Evolutionary conservation across 2,888 invertebrate species (phyloP).

Genomic region (Podotricha telesiphe): DNA sequence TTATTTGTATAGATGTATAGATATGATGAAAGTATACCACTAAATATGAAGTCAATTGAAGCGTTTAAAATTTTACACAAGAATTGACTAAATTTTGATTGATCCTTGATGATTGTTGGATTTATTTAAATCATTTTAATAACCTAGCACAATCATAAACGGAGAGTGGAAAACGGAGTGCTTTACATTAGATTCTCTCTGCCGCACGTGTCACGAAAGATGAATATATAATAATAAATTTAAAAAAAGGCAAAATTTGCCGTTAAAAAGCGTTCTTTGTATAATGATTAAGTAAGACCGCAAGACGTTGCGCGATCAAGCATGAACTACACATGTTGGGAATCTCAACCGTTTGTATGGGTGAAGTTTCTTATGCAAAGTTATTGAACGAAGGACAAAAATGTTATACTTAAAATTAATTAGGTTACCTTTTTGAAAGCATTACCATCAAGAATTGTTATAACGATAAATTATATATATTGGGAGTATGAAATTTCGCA

Average conservation of each 20-base stretch:
- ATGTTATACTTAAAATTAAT: background rate
- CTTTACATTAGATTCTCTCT: background rate
- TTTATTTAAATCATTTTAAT: too few relatives aligned
- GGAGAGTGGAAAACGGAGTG: background rate
- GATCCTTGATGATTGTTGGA: too few relatives aligned
- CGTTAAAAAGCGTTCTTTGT: conserved; percentile 23
- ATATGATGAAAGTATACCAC: too few relatives aligned
- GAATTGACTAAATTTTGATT: too few relatives aligned
- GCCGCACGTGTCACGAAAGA: background rate
- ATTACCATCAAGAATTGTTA: too few relatives aligned
- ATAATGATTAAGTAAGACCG: conserved; percentile 18
- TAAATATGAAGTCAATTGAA: too few relatives aligned
- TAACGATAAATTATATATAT: too few relatives aligned
- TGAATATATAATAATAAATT: background rate
- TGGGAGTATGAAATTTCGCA: too few relatives aligned
- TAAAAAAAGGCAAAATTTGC: conserved; percentile 11
- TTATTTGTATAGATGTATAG: too few relatives aligned
- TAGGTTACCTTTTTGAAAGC: too few relatives aligned
- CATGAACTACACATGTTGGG: conserved; percentile 54
- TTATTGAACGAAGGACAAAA: background rate
- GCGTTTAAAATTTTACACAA: too few relatives aligned
- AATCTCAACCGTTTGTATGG: conserved; percentile 48
- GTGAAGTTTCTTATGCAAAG: conserved; percentile 32
- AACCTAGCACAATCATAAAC: too few relatives aligned
- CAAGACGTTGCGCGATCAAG: conserved; percentile 47